Evolutionary conservation across 2,113 vertebrate genomes (phyloP).

Genomic region (Ophiodon elongatus): DNA sequence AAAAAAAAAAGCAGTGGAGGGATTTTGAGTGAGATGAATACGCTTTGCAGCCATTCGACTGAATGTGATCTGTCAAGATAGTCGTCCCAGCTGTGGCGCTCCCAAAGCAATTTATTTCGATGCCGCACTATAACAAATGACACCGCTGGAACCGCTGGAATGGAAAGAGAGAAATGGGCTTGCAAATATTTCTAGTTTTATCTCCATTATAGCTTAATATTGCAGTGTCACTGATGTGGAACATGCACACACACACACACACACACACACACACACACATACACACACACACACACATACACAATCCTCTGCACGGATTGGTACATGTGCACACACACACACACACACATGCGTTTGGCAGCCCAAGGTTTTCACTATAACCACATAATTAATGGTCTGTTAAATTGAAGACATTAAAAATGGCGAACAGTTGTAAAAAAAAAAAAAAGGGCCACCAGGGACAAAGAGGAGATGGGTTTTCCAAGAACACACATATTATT

Average conservation of each 20-base stretch:
- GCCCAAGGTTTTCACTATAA: conserved; percentile 60
- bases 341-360: conserved; percentile 40
- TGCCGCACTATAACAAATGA: conserved; percentile 72
- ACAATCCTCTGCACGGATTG: conserved; percentile 26
- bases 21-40: conserved; percentile 60
- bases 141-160: conserved; percentile 63
- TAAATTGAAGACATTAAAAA: conserved; percentile 79
- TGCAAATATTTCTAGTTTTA: conserved; percentile 75
- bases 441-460: conserved; percentile 42
- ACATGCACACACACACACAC: conserved; percentile 36
- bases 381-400: conserved; percentile 77
- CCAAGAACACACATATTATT: conserved; percentile 49
- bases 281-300: conserved; percentile 10
- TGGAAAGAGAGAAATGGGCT: conserved; percentile 75
- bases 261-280: neutral
- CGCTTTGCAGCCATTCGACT: conserved; percentile 53
- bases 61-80: conserved; percentile 72
- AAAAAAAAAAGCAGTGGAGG: neutral
- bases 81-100: conserved; percentile 68
- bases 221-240: conserved; percentile 72
- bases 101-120: conserved; percentile 75
- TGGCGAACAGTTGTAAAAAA: conserved; percentile 55
- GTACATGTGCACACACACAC: conserved; percentile 7
- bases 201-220: conserved; percentile 79
- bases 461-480: conserved; percentile 45